Conservation (phyloP, 2,113 vertebrate genomes). For the Chascanopsetta lugubris region DNA sequence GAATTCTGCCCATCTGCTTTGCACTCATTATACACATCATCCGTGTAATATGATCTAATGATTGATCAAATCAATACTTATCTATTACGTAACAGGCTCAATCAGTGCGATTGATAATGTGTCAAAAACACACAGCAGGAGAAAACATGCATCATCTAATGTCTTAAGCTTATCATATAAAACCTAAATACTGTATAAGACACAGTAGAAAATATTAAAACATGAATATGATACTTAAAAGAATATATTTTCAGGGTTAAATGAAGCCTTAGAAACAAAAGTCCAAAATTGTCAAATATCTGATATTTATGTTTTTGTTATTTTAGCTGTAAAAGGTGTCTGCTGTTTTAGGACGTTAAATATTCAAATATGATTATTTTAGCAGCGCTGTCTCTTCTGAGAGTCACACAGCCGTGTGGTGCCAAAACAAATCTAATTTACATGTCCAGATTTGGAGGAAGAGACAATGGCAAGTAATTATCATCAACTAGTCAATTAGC, state of each 20-base stretch:
- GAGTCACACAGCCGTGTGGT: conserved; percentile 8
- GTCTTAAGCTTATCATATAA: conserved; percentile 22
- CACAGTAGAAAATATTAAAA: conserved; percentile 26
- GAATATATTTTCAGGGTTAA: neutral
- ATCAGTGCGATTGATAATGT: conserved; percentile 1
- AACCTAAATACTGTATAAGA: conserved; percentile 32
- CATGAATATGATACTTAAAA: conserved; percentile 21
- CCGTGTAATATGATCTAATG: conserved; percentile 20
- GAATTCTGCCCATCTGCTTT: conserved; percentile 45
- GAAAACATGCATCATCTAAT: conserved; percentile 55
- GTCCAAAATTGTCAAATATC: too few relatives aligned
- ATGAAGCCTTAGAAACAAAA: conserved; percentile 6
- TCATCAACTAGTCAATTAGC: conserved; percentile 33
- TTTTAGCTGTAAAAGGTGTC: too few relatives aligned
- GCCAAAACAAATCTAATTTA: conserved; percentile 11
- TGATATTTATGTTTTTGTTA: too few relatives aligned
- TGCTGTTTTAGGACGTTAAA: neutral
- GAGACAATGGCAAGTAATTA: conserved; percentile 24
- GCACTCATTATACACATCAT: neutral
- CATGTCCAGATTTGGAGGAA: conserved; percentile 25
- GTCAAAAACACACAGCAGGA: conserved; percentile 26
- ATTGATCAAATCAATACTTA: conserved; percentile 18
- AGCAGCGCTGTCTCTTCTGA: conserved; percentile 10
- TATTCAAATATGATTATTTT: neutral
- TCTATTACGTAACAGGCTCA: conserved; percentile 9